A percentile compares a stretch with the other conserved stretches of the same genome.
These are phyloP conservation scores for Caracal caracal DNA, from an alignment of 2,113 vertebrate species.

Conservation along the genomic window DNA sequence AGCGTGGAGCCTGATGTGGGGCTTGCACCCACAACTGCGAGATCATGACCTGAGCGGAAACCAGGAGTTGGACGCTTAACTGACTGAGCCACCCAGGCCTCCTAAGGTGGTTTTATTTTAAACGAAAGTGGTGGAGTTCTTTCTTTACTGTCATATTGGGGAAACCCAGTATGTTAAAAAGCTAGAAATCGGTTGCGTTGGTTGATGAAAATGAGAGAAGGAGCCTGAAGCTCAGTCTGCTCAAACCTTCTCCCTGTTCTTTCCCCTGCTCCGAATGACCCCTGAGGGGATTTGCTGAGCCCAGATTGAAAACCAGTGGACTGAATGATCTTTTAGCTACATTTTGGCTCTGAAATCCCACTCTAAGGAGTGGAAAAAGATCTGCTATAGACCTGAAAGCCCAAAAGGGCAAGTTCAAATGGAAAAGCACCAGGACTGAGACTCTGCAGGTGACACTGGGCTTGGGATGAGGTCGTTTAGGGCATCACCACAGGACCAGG, in stretches of 20 bases:
- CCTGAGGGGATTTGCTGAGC: neutral
- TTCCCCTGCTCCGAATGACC: neutral
- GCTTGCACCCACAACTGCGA: too few relatives aligned
- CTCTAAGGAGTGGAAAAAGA: slow-evolving; percentile 26
- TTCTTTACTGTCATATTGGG: neutral
- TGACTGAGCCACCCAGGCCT: too few relatives aligned
- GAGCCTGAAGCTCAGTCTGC: neutral
- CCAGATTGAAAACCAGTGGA: neutral
- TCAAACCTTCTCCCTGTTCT: neutral
- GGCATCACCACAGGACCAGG: neutral
- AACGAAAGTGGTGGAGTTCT: neutral
- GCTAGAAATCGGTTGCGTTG: neutral
- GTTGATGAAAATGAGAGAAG: neutral
- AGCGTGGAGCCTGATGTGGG: too few relatives aligned
- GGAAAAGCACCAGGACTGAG: neutral
- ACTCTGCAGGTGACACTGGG: neutral
- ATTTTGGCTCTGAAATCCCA: neutral
- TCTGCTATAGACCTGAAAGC: neutral
- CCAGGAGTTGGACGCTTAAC: too few relatives aligned
- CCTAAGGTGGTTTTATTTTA: slow-evolving; percentile 39
- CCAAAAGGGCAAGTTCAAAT: neutral
- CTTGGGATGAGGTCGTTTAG: neutral
- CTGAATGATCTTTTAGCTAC: neutral
- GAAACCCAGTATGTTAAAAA: neutral
- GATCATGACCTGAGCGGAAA: too few relatives aligned